These are phyloP conservation scores for Cotesia glomerata DNA, from an alignment of 1,140 invertebrate species.

Conservation along the genomic window DNA sequence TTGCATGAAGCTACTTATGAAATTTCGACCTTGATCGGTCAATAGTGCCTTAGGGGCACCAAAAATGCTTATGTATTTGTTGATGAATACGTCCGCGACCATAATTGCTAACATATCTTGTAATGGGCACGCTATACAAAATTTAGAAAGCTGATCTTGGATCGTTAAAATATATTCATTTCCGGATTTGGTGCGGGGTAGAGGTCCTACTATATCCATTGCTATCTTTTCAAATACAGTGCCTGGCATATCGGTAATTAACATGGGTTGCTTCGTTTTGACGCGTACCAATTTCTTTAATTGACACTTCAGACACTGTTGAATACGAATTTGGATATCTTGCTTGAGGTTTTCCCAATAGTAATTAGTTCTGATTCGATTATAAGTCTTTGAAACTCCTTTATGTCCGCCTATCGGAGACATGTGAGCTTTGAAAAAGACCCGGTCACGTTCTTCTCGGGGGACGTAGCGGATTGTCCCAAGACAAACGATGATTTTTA, in stretches of 20 bases:
- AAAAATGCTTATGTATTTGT: slow-evolving; percentile 4
- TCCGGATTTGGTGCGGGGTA: neutral
- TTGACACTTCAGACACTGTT: neutral
- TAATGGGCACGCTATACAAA: neutral
- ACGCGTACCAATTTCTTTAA: neutral
- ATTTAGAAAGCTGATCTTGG: slow-evolving; percentile 14
- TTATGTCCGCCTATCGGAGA: neutral
- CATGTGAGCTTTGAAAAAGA: neutral
- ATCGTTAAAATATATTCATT: slow-evolving; percentile 14
- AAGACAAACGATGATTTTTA: neutral
- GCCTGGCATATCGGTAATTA: neutral
- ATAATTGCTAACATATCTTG: neutral
- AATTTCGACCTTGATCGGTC: slow-evolving; percentile 29
- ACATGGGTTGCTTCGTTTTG: neutral
- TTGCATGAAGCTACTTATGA: slow-evolving; percentile 31
- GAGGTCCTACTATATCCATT: slow-evolving; percentile 1
- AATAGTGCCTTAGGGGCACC: slow-evolving; percentile 4
- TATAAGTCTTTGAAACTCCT: neutral
- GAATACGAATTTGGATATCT: neutral
- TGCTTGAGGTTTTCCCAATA: too few species aligned
- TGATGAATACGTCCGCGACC: slow-evolving; percentile 6
- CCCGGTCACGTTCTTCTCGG: neutral
- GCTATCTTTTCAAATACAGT: neutral
- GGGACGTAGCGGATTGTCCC: neutral
- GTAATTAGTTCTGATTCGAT: neutral